Base-by-base conservation (phyloP, 2,113 vertebrate genomes). In the Axis porcinus region DNA sequence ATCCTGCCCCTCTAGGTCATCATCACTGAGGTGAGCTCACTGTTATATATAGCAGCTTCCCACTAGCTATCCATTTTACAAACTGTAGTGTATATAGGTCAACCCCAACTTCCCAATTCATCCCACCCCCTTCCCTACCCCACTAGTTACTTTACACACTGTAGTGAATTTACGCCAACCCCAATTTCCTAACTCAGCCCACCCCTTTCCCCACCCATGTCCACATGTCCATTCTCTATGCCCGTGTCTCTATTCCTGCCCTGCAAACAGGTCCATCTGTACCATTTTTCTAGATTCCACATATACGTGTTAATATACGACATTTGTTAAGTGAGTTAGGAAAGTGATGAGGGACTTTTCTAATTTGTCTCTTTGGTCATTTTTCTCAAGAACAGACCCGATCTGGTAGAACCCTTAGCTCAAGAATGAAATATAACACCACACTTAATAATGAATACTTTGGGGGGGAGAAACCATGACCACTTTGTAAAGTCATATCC, bases 291-390 rank as follows among this genome's bases (percentile, higher is more conserved):
- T 74, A 43, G 70, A 74, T 7, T 74, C 70, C 70, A 43, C 21
- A 43, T 43, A 74, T 43, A 74, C 0, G 5, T 1, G 0, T 74
- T 74, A 74, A 43, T 25, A 74, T 43, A 43, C 0, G 36, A 43
- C 11, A 74, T 43, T 74, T 43, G 67, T 74, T 27, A 79, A 0
- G 3, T 33, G 62, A 90, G 3, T 33, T 21, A 50, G 40, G 28
- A 57, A 91, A 10, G 13, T 2, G 43, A 27, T 1, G 4, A 12
- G 57, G 3, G 19, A 36, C 27, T 64, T 14, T 25, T 25, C 11
- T 13, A 87, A 17, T 62, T n/a, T 50, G 3, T 83, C 10, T 76
- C 25, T 27, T 92, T 50, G 50, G n/a, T 58, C 60, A n/a, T 36
- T 94, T 79, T 76, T 54, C 86, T 85, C 79, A 89, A 83, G 50